A percentile compares a stretch with the other conserved stretches of the same genome.
phyloP scores from a whole-genome alignment of 2,113 vertebrate species.

The Gobius niger region DNA sequence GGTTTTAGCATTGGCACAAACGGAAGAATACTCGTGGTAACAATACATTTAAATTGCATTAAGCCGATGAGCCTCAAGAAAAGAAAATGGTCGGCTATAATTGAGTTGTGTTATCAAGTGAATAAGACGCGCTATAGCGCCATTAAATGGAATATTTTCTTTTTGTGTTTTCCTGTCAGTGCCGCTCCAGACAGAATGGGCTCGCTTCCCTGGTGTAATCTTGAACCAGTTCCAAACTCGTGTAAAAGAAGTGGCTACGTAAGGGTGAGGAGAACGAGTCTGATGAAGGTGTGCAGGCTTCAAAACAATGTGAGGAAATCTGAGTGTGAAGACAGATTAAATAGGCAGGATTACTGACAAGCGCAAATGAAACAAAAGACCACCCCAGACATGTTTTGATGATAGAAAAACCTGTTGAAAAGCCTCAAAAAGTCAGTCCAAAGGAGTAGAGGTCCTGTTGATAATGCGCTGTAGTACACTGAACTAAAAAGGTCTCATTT shows the following conservation, averaged over 20 bases:
- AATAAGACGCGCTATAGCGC: background rate
- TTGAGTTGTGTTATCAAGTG: background rate
- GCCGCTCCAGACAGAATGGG: background rate
- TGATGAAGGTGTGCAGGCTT: no score
- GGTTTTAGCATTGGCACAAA: background rate
- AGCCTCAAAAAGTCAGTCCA: no score
- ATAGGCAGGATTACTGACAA: no score
- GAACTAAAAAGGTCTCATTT: no score
- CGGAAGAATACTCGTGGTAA: background rate
- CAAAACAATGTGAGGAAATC: background rate
- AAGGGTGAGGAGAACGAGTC: background rate
- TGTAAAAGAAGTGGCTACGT: background rate
- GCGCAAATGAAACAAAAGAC: no score
- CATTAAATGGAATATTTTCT: background rate
- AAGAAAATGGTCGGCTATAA: background rate
- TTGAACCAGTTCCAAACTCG: background rate
- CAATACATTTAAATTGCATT: background rate
- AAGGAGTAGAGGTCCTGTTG: no score
- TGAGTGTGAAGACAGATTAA: no score
- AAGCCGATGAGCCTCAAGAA: background rate
- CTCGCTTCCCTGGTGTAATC: background rate
- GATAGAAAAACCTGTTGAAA: no score
- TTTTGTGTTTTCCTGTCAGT: background rate
- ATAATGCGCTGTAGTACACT: no score
- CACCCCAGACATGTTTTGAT: no score